Base-by-base conservation (phyloP, 30 jellyfish, hydroid and myxozoan genomes). In the Chrysaora quinquecirrha region DNA sequence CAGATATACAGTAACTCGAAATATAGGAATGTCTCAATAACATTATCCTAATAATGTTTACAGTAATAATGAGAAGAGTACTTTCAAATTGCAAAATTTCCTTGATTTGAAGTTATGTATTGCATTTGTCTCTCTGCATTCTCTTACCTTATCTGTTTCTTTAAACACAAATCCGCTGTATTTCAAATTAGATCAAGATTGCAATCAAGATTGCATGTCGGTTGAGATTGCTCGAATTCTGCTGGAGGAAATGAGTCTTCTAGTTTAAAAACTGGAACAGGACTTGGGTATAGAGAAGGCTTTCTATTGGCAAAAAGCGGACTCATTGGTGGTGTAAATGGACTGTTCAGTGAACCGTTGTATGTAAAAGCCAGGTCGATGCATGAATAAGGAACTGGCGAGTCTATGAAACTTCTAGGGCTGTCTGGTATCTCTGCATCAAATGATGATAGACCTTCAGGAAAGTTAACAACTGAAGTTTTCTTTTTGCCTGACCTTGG, bases 171-270 rank as follows among this genome's bases (percentile, higher is more conserved):
- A n/a, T n/a, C n/a, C n/a, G n/a, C n/a, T n/a, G n/a, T n/a, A n/a
- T n/a, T n/a, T n/a, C n/a, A n/a, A n/a, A n/a, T n/a, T n/a, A n/a
- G n/a, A n/a, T n/a, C n/a, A n/a, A n/a, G n/a, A n/a, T n/a, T n/a
- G n/a, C n/a, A n/a, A n/a, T n/a, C n/a, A n/a, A n/a, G n/a, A n/a
- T n/a, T n/a, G n/a, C n/a, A n/a, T n/a, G n/a, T n/a, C n/a, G n/a
- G n/a, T n/a, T 38, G 54, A 6, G 54, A 38, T 38, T 38, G 54
- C 11, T 78, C 46, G 64, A 78, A 82, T 6, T 54, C 72, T 10
- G 84, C 92, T 3, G 92, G 85, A 24, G 92, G 92, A 56, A 82
- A 82, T 19, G 92, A 82, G 29, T 82, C 71, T 30, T 82, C 92
- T 18, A 82, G 30, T 7, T 43, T 19, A 65, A 69, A 58, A 50